Evolutionary conservation across 2,888 invertebrate species (phyloP), one percentile per base, ranked within the genome.

Genomic region (Drosophila mimica): DNA sequence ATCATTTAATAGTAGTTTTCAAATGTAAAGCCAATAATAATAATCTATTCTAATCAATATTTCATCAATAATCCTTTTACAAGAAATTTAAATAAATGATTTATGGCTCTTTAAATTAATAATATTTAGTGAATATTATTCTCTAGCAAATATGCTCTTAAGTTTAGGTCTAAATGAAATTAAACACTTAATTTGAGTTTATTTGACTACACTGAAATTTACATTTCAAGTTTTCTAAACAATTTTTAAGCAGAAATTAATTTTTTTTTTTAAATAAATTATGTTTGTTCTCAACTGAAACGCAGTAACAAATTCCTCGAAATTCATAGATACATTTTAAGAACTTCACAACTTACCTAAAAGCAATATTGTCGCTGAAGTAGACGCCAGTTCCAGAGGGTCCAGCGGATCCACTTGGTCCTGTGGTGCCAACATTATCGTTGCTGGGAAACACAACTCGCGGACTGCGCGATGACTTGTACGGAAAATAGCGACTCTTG

Each of bases 391-490:
- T 92, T 34, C 92, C 91, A 17, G 89, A 90, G 7, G 87, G 88
- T 3, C 74, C 87, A 28, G 79, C 79, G 64, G 64, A 59, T 7
- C 90, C 91, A 63, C 89, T 92, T 17, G 92, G 90, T 20, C 92
- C 92, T 0, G 92, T 92, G 25, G 91, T 89, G 48, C 92, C 92
- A 49, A 92, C 82, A 66, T 93, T 93, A 46, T 93, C 93, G 51
- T 90, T 93, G 57, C 87, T 83, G 28, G 93, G 93, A 33, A 93
- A 93, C 4, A 93, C 93, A 5, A 93, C 93, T 1, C 93, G 78
- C 0, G 93, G 93, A 63, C 93, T 93, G 46, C 93, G 84, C 3
- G 93, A 93, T 0, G 93, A 92, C 60, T 93, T 93, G 76, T 87
- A 93, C 1, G 93, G 92, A 59, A 86, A 92, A 70, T 89, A 92